A percentile compares a stretch with the other conserved stretches of the same genome.
Conservation (phyloP, 2,113 vertebrate species). For the Globicephala melas region DNA sequence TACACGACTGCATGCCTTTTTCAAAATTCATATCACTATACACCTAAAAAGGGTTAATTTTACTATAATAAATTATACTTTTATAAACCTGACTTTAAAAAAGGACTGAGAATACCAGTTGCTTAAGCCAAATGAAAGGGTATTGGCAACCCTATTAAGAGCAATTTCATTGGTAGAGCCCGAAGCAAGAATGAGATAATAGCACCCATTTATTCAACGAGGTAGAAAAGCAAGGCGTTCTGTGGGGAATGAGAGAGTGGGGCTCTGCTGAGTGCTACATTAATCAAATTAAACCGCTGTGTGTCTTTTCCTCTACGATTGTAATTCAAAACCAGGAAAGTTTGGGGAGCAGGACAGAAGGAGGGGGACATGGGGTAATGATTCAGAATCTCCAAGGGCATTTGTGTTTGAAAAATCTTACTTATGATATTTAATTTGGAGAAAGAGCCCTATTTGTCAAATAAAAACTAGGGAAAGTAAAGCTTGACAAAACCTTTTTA, state of each 20-base stretch:
- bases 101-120: neutral
- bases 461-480: neutral
- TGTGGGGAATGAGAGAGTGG: neutral
- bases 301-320: neutral
- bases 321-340: slow-evolving; percentile 6
- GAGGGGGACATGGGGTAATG: neutral
- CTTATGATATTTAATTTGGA: slow-evolving; percentile 38
- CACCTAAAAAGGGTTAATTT: neutral
- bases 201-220: neutral
- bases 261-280: neutral
- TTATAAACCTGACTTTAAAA: neutral
- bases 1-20: neutral
- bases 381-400: neutral
- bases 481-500: neutral
- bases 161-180: neutral
- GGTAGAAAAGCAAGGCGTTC: neutral
- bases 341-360: neutral
- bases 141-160: neutral
- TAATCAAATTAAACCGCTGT: neutral
- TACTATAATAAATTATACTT: neutral
- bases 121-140: neutral
- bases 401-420: slow-evolving; percentile 1
- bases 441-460: neutral
- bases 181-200: neutral
- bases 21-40: neutral